Evolutionary conservation across 2,888 invertebrate genomes (phyloP), one percentile per base, ranked within the genome.

Genomic region (Drosophila borealis): DNA sequence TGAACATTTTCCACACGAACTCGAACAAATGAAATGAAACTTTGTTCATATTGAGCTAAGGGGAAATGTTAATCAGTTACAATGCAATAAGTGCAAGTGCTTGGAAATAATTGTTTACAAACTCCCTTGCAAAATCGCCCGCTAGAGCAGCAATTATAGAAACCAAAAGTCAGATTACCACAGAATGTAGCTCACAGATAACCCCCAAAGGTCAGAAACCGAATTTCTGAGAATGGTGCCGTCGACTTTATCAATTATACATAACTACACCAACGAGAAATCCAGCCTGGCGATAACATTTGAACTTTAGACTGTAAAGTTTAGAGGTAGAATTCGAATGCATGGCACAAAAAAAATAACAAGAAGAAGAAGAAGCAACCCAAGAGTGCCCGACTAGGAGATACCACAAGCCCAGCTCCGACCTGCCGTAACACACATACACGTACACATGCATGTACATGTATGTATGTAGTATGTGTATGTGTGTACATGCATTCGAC

Each of bases 171-270:
- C 14, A 36, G 29, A 41, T 41, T 53, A 8, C 17, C 33, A 33
- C 25, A 33, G 33, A 10, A 19, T 39, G 21, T 55, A 11, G 67
- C 56, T 19, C 13, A 19, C 17, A 49, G 68, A 68, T 68, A 68
- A 68, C 68, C 68, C 33, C 25, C 9, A 39, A 41, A 69, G 70
- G 68, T 59, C 53, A 59, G 5, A 34, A 68, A 48, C 68, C 44
- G 21, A 51, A 67, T 56, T 68, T 68, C 33, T n/a, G 39, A 25
- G 19, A 57, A 57, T 45, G 21, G 13, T 49, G 44, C 49, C 67
- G 49, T 19, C 39, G n/a, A 49, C 66, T 46, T 68, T 68, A 67
- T 68, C 68, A 67, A 51, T 49, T 54, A 41, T n/a, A n/a, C n/a
- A n/a, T 41, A 60, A 42, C 44, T 39, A 48, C 42, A 63, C 39